Base-by-base conservation (phyloP, 92 coral and sea anemone genomes). In the Blastomussa wellsi region DNA sequence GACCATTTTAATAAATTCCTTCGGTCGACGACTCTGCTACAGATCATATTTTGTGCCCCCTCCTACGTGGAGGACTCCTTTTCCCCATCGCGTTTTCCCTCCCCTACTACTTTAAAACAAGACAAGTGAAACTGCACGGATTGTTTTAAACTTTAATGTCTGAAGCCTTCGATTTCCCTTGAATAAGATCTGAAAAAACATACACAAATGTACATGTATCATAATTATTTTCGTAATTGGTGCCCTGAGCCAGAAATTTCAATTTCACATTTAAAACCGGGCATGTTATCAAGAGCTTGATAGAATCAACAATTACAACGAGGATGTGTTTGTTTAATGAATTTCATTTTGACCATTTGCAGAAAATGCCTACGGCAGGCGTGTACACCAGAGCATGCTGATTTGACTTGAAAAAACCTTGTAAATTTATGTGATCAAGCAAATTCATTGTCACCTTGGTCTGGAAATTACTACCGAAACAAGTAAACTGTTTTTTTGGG, bases 81-180 rank as follows among this genome's bases (percentile, higher is more conserved):
- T n/a, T n/a, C n/a, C n/a, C n/a, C n/a, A n/a, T n/a, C n/a, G n/a
- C n/a, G n/a, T n/a, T n/a, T n/a, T n/a, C n/a, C n/a, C n/a, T n/a
- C 19, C 57, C 22, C 57, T 14, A 15, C 20, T 51, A 51, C 19
- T 51, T 2, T 1, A 5, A 22, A 22, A 13, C 5, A 10, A 37
- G 49, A 72, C 37, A 74, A 3, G 28, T 5, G 24, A 47, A 44
- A 26, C 57, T 1, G 28, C 33, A 55, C 49, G 15, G 16, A 13
- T 4, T 13, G 22, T 36, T 37, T 77, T 3, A 55, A 77, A 78
- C 53, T 78, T 78, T 78, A 78, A 78, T 60, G 51, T 57, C 37
- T 57, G 36, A 78, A 60, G 69, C 70, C 71, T 36, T 65, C 31
- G 39, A 44, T 77, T 55, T 26, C 35, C 71, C 35, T 62, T 26